Evolutionary conservation across 2,113 vertebrate genomes (phyloP).

Genomic region (Symphodus melops): DNA sequence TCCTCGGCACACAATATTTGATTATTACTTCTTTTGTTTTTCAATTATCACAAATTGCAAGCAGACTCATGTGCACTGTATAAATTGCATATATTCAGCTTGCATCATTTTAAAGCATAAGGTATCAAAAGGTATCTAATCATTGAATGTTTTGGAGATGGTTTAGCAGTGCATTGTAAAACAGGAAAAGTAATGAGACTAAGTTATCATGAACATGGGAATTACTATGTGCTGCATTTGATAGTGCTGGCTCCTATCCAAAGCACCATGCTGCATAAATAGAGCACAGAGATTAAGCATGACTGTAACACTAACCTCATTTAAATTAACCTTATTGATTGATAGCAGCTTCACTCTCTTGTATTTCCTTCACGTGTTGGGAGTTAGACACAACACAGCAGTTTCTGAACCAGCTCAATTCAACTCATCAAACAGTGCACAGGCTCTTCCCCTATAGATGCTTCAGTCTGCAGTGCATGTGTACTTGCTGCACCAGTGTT

Average conservation of each 20-base stretch:
- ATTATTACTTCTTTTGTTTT: no score
- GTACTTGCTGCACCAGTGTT: not conserved
- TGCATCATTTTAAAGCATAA: no score
- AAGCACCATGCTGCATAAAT: not conserved
- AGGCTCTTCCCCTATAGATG: not conserved
- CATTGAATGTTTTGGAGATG: no score
- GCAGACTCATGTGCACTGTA: no score
- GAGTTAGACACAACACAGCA: not conserved
- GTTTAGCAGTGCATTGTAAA: no score
- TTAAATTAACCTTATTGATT: slow-evolving; percentile 21
- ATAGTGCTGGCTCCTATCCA: not conserved
- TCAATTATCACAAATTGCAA: no score
- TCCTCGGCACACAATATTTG: no score
- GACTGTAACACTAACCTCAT: slow-evolving; percentile 15
- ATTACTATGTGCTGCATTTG: not conserved
- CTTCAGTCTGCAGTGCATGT: not conserved
- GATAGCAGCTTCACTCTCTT: slow-evolving; percentile 8
- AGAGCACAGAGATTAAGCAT: not conserved
- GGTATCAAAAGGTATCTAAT: no score
- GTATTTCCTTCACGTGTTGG: slow-evolving; percentile 9
- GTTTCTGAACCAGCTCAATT: not conserved
- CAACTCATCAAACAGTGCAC: not conserved
- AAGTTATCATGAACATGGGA: not conserved
- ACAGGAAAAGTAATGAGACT: not conserved
- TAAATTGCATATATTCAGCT: no score